A percentile compares a stretch with the other conserved stretches of the same genome.
These are phyloP conservation scores for Charadrius vociferus DNA, from an alignment of 2,113 vertebrate genomes.

Conservation along the genomic window DNA sequence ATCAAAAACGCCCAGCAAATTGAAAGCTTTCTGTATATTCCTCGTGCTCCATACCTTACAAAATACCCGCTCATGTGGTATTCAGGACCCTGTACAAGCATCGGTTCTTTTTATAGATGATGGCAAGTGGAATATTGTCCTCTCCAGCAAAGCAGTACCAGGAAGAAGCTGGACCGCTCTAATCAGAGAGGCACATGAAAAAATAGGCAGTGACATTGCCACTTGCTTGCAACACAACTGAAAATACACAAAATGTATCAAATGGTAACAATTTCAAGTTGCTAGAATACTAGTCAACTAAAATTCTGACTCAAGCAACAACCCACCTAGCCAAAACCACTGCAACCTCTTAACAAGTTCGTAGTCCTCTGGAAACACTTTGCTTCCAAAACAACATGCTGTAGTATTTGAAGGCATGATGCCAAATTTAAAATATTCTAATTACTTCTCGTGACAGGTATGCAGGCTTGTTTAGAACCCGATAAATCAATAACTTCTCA, in stretches of 20 bases:
- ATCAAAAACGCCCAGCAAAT: accelerated
- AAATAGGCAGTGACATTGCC: neutral
- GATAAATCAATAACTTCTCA: neutral
- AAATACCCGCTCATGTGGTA: accelerated
- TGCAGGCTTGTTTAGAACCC: neutral
- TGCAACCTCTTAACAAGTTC: neutral
- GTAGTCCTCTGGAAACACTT: neutral
- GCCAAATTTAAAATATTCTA: neutral
- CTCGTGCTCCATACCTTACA: neutral
- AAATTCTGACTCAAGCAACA: neutral
- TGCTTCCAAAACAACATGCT: neutral
- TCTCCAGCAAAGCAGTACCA: neutral
- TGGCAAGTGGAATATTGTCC: neutral
- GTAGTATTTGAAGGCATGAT: neutral
- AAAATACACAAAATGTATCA: neutral
- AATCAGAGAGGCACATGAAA: neutral
- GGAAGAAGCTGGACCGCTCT: neutral
- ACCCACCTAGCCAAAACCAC: accelerated
- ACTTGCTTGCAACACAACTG: neutral
- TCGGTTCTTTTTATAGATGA: neutral
- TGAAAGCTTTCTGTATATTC: neutral
- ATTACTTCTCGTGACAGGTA: neutral
- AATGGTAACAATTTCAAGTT: neutral
- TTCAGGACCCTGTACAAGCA: neutral
- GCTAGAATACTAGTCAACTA: neutral